Evolutionary conservation across 2,113 vertebrate species (phyloP), one percentile per base, ranked within the genome.

Genomic region (Pelodiscus sinensis): DNA sequence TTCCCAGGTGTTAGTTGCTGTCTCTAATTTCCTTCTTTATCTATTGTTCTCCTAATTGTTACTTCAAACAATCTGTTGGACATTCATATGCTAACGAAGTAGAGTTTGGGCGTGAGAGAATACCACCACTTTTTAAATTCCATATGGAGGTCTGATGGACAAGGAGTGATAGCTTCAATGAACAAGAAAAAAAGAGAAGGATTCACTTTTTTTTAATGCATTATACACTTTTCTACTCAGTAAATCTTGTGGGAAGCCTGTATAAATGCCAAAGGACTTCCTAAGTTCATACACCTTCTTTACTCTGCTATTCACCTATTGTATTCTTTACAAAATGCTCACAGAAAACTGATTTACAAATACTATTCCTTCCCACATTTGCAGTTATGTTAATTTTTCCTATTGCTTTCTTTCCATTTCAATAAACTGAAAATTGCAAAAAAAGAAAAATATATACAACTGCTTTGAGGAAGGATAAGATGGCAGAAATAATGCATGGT

Each of bases 21-120:
- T 93, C 92, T 97, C 91, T 84, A 96, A 79, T 90, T 94, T 90
- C 92, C 60, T 91, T 65, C 90, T 98, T 96, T 95, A 93, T 87
- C 62, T n/a, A 89, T 87, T 97, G 92, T 96, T 83, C 88, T 92
- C 87, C 85, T 97, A 97, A 97, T 94, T 97, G 94, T 97, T 96
- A 96, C 94, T 97, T 96, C 93, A 97, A 81, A 93, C 92, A 98
- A 96, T 90, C 84, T 2, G 19, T 73, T 94, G 86, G 88, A 62
- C 89, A 97, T 97, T 97, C 96, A 96, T 92, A 95, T 96, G 96
- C 81, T 97, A 98, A 97, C 89, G 85, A 93, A 91, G 78, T 18
- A 84, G 96, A 54, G 57, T 52, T 89, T 96, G 93, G 91, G 90
- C 87, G 71, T 96, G 90, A 97, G 94, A 97, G 93, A 38, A 84